Base-by-base conservation (phyloP, 2,113 vertebrate genomes). In the Phainopepla nitens region DNA sequence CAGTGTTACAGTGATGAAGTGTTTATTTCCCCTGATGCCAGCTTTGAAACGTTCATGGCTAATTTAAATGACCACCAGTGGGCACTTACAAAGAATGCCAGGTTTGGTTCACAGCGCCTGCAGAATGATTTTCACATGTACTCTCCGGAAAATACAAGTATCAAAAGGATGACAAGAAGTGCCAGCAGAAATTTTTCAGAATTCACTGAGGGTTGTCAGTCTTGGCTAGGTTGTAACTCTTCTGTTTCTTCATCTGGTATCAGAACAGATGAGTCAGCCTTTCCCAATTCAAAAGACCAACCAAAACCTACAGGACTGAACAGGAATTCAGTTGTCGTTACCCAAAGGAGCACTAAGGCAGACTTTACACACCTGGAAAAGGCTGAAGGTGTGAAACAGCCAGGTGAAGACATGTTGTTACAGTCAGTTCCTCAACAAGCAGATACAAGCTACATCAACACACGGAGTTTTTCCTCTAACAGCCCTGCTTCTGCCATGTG, bases 41-140 rank as follows among this genome's bases (percentile, higher is more conserved):
- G 89, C 82, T 97, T 95, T 90, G 97, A 98, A 73, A 77, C 73
- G 15, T 91, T 93, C 44, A 97, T 95, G 81, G 35, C 77, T 62
- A 96, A 96, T 90, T 86, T 94, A 90, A 91, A 90, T 69, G 79
- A 89, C 42, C 61, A 42, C 28, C 82, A 94, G 33, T 82, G 89
- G 94, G 27, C 72, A 68, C 54, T 45, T 28, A 68, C 44, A 41
- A 82, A 79, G 50, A 96, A 87, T 65, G 28, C 45, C 25, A 87
- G 86, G 45, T 89, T 96, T 92, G 94, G 94, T 35, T 80, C 96
- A 41, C 61, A 83, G 77, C 33, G 6, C 50, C 69, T 82, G 83
- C 95, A 95, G 49, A 91, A 69, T 4, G 58, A 91, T 88, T 95
- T 96, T 90, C 96, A 95, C 2, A 1, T n/a, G 15, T 80, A 72